Evolutionary conservation across 2,113 vertebrate genomes (phyloP).

Genomic region (Festucalex cinctus): DNA sequence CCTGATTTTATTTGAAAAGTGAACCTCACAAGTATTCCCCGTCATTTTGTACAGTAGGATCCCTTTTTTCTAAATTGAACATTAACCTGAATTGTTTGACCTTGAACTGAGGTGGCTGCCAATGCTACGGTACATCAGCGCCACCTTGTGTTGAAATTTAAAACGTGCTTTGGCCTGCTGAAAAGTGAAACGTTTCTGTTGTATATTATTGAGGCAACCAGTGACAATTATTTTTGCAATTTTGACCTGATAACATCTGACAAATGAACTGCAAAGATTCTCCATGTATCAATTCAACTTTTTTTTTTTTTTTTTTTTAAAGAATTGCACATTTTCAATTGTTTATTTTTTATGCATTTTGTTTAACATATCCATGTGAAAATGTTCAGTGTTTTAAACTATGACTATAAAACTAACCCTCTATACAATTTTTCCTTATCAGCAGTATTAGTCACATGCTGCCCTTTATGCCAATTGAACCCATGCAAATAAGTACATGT

Average conservation of each 20-base stretch:
- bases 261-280: not conserved
- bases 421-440: not conserved
- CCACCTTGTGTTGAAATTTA: conserved; percentile 61
- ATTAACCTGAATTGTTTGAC: too few species aligned
- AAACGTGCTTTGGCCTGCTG: not conserved
- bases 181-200: not conserved
- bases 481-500: conserved; percentile 17
- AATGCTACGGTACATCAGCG: conserved; percentile 25
- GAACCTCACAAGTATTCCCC: too few species aligned
- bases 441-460: not conserved
- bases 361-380: not conserved
- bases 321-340: not conserved
- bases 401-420: not conserved
- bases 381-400: not conserved
- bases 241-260: not conserved
- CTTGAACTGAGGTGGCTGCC: not conserved
- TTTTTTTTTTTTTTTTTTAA: too few species aligned
- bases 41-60: too few species aligned
- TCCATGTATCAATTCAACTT: not conserved
- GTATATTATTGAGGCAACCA: not conserved
- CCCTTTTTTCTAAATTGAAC: too few species aligned
- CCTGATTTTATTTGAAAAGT: too few species aligned
- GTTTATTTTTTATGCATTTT: not conserved
- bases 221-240: not conserved
- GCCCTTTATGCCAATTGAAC: not conserved